Evolutionary conservation across 2,113 vertebrate genomes (phyloP).

Genomic region (Myodes glareolus): DNA sequence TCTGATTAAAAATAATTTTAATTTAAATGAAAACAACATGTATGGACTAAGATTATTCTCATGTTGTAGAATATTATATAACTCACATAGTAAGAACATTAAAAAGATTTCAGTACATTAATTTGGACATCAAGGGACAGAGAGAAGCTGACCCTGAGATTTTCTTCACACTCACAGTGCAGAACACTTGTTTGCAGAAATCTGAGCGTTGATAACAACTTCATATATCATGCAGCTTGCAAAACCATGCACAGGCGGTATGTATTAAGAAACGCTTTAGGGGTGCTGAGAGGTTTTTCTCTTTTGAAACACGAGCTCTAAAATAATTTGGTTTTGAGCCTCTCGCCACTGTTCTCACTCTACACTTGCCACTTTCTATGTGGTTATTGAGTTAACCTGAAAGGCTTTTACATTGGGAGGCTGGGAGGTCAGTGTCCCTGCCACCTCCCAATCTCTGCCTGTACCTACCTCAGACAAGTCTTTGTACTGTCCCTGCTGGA

Average conservation of each 20-base stretch:
- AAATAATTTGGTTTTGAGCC: constrained; percentile 82
- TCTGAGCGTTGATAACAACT: constrained; percentile 60
- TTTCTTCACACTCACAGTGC: background rate
- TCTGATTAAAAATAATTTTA: background rate
- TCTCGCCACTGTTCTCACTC: constrained; percentile 79
- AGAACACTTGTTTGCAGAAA: constrained; percentile 58
- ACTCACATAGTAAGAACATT: background rate
- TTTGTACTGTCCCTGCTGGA: constrained; percentile 91
- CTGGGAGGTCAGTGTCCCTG: constrained; percentile 85
- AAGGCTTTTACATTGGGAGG: constrained; percentile 81
- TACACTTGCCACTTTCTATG: constrained; percentile 85
- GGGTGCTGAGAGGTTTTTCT: constrained; percentile 27
- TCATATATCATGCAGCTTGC: constrained; percentile 32
- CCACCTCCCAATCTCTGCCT: constrained; percentile 82
- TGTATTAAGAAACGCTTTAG: constrained; percentile 73
- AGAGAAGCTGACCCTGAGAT: background rate
- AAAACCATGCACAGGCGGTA: constrained; percentile 68
- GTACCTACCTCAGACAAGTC: constrained; percentile 87
- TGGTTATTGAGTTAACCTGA: constrained; percentile 85
- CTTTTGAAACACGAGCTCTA: constrained; percentile 83
- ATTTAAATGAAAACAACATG: background rate
- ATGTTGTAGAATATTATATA: background rate
- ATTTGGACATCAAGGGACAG: background rate
- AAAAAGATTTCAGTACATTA: background rate
- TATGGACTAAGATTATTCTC: background rate